These are phyloP conservation scores for Arothron firmamentum DNA, from an alignment of 2,113 vertebrate genomes.

Conservation along the genomic window DNA sequence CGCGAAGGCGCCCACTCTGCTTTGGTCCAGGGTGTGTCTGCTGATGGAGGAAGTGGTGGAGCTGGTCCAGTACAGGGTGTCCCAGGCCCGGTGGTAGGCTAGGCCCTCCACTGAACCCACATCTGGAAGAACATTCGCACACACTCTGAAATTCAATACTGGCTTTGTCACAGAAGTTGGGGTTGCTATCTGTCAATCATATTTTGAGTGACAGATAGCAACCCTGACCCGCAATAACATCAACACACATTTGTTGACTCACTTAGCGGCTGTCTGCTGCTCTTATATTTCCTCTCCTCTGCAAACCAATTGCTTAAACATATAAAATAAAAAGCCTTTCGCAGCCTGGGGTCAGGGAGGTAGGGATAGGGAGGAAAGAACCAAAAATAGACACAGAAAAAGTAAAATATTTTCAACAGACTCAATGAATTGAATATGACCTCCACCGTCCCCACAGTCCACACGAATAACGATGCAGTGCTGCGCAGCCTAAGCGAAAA, in stretches of 20 bases:
- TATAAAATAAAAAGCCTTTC: slow-evolving; percentile 15
- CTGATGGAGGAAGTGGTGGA: slow-evolving; percentile 93
- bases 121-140: slow-evolving; percentile 68
- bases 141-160: slow-evolving; percentile 2
- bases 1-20: slow-evolving; percentile 76
- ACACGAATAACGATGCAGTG: background rate
- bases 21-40: slow-evolving; percentile 88
- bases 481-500: no score
- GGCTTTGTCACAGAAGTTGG: slow-evolving; percentile 37
- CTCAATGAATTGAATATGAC: background rate
- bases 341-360: slow-evolving; percentile 5
- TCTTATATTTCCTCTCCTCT: slow-evolving; percentile 24
- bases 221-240: slow-evolving; percentile 39
- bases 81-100: slow-evolving; percentile 93
- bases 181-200: slow-evolving; percentile 24
- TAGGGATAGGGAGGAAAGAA: slow-evolving; percentile 20
- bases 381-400: slow-evolving; percentile 9
- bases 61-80: slow-evolving; percentile 96
- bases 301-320: slow-evolving; percentile 49
- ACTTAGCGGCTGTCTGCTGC: slow-evolving; percentile 11
- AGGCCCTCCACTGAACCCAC: slow-evolving; percentile 96
- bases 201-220: slow-evolving; percentile 47
- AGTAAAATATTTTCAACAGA: slow-evolving; percentile 2
- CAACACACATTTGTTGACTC: slow-evolving; percentile 47
- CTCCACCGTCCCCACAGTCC: background rate